Evolutionary conservation across 1,140 invertebrate species (phyloP).

Genomic region (Ceratina australensis): DNA sequence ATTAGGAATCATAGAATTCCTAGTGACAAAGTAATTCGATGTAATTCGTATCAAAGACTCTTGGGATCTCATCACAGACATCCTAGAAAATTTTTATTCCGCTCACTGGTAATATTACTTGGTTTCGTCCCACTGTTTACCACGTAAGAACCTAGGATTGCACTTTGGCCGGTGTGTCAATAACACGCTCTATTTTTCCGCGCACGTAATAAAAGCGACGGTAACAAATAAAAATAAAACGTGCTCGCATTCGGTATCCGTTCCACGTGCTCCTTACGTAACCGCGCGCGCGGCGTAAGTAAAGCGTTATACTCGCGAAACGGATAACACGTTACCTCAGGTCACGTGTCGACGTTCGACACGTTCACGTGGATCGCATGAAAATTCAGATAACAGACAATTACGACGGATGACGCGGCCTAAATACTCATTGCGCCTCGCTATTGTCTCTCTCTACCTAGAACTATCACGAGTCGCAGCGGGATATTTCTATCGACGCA

Average conservation of each 20-base stretch:
- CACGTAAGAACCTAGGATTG: too few species aligned
- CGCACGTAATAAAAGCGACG: too few species aligned
- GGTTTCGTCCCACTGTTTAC: too few species aligned
- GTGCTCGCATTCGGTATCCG: not conserved
- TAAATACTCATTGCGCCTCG: not conserved
- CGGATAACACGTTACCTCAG: slow-evolving; percentile 48
- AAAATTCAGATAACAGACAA: slow-evolving; percentile 42
- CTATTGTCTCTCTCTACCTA: not conserved
- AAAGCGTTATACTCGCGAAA: slow-evolving; percentile 36
- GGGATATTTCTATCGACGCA: not conserved
- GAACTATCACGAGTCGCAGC: slow-evolving; percentile 3
- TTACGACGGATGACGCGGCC: slow-evolving; percentile 7
- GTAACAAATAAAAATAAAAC: too few species aligned
- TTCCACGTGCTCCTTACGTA: slow-evolving; percentile 50
- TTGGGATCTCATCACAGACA: not conserved
- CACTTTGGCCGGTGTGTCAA: too few species aligned
- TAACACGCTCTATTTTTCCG: too few species aligned
- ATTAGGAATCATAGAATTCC: too few species aligned
- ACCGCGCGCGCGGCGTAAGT: slow-evolving; percentile 12
- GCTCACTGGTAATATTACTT: too few species aligned
- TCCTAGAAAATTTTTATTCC: too few species aligned
- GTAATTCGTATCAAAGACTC: too few species aligned
- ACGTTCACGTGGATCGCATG: slow-evolving; percentile 48
- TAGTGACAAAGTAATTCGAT: too few species aligned
- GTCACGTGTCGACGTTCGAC: slow-evolving; percentile 51